Conservation (phyloP, 1,140 invertebrate species). For the Diploscapter pachys region DNA sequence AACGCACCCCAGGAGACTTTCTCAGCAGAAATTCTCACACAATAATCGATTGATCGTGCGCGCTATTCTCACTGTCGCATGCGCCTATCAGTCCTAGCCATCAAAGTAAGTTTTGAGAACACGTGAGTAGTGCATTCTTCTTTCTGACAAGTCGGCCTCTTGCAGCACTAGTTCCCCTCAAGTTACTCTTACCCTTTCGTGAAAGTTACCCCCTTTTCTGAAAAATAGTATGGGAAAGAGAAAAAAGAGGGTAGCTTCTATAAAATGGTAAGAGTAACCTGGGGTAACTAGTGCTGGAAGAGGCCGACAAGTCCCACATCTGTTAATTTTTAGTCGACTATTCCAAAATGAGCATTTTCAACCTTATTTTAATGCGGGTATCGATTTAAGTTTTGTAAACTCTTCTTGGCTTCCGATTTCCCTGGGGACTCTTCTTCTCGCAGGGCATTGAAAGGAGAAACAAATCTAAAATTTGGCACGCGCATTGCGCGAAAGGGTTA, state of each 20-base stretch:
- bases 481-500: not conserved
- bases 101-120: conserved; percentile 12
- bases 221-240: no score
- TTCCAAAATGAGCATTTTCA: no score
- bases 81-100: conserved; percentile 4
- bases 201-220: not conserved
- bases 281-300: not conserved
- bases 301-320: not conserved
- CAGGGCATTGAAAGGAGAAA: not conserved
- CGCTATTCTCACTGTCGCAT: conserved; percentile 15
- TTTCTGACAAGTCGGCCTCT: conserved; percentile 2
- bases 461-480: not conserved
- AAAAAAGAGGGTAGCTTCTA: not conserved
- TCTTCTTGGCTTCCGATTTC: no score
- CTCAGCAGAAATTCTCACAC: not conserved
- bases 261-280: not conserved
- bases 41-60: not conserved
- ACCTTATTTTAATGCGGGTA: no score
- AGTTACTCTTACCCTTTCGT: not conserved
- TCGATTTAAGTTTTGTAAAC: no score
- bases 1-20: not conserved
- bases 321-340: no score
- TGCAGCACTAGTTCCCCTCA: not conserved
- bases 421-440: not conserved
- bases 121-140: no score